These are phyloP conservation scores for Tragopan temminckii DNA, from an alignment of 2,797 vertebrate species.

Conservation along the genomic window DNA sequence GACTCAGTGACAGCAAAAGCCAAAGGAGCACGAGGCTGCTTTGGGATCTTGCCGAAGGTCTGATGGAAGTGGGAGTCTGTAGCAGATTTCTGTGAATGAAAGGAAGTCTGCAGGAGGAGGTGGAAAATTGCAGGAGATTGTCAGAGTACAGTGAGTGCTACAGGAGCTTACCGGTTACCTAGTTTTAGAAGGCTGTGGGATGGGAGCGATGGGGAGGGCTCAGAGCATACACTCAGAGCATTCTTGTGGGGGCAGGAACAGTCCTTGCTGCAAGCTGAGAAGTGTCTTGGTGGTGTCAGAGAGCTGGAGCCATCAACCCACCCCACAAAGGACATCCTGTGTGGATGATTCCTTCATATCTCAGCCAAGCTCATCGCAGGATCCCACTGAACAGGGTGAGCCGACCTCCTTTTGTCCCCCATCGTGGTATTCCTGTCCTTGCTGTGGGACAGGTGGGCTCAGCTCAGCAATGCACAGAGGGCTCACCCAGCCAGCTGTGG, in stretches of 20 bases:
- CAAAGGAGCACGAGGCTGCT: accelerated
- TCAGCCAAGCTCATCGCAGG: not conserved
- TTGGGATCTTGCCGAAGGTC: slow-evolving; percentile 4
- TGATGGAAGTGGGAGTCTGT: not conserved
- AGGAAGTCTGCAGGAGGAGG: not conserved
- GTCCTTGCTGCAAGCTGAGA: not conserved
- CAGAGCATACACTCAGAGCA: not conserved
- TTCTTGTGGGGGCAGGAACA: not conserved
- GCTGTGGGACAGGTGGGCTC: not conserved
- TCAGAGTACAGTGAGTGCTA: not conserved
- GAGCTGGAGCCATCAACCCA: not conserved
- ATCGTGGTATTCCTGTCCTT: not conserved
- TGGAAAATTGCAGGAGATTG: not conserved
- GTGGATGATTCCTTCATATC: not conserved
- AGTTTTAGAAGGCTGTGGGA: slow-evolving; percentile 17
- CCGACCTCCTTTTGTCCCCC: not conserved
- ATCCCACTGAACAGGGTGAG: not conserved
- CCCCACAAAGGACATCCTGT: not conserved
- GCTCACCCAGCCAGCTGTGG: slow-evolving; percentile 20
- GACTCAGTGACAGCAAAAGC: not conserved
- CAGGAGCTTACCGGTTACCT: not conserved
- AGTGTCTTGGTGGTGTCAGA: not conserved
- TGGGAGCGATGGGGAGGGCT: not conserved
- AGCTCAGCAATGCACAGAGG: not conserved
- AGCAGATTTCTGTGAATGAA: slow-evolving; percentile 37